A percentile compares a stretch with the other conserved stretches of the same genome.
Conservation (phyloP, 2,888 invertebrate species). For the Diaprepes abbreviatus region DNA sequence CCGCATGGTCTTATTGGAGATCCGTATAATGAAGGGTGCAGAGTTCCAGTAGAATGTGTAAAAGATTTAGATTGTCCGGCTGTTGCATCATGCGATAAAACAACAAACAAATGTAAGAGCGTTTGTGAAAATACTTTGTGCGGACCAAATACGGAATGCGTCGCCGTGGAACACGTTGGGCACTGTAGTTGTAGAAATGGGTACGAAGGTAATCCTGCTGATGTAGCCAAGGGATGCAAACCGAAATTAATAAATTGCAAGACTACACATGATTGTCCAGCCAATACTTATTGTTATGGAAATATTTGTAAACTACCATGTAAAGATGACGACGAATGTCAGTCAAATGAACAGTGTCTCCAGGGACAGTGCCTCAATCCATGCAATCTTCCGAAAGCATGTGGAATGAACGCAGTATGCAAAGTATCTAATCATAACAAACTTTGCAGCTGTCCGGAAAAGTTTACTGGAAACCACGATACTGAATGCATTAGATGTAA, state of each 20-base stretch:
- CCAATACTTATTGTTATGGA: conserved; percentile 86
- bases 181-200: conserved; percentile 85
- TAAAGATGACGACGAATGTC: conserved; percentile 84
- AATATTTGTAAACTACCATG: conserved; percentile 86
- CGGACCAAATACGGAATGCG: conserved; percentile 88
- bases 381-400: conserved; percentile 81
- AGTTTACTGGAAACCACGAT: conserved; percentile 87
- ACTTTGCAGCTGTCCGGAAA: conserved; percentile 86
- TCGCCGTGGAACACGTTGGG: conserved; percentile 80
- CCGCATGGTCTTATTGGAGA: conserved; percentile 86
- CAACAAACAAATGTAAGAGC: conserved; percentile 85
- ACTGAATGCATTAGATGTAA: conserved; percentile 88
- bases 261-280: conserved; percentile 80
- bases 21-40: conserved; percentile 87
- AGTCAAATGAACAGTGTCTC: conserved; percentile 81
- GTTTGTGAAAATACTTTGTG: conserved; percentile 85
- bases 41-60: conserved; percentile 84
- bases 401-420: conserved; percentile 89
- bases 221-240: conserved; percentile 79
- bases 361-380: conserved; percentile 87
- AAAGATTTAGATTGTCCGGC: conserved; percentile 85
- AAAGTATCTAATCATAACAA: conserved; percentile 79
- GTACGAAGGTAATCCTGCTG: conserved; percentile 83
- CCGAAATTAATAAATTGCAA: conserved; percentile 81
- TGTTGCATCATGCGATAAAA: conserved; percentile 81